phyloP scores from a whole-genome alignment of 1,140 invertebrate species.

The Caenorhabditis remanei region DNA sequence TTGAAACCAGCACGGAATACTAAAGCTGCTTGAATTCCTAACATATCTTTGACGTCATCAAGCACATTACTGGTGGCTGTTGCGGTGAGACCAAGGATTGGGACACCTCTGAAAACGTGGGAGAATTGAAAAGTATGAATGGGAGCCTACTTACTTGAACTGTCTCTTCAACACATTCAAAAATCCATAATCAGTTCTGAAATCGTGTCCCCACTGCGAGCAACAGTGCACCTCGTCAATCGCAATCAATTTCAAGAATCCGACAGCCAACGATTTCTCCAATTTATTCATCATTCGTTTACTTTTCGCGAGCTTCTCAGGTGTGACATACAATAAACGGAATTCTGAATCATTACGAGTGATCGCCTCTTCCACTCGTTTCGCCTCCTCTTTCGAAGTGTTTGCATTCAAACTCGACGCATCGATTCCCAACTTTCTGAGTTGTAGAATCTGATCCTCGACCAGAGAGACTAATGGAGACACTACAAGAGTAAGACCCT shows the following conservation, averaged over 20 bases:
- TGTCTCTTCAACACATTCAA: slow-evolving; percentile 87
- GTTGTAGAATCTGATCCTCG: slow-evolving; percentile 88
- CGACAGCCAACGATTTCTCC: slow-evolving; percentile 86
- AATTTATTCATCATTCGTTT: slow-evolving; percentile 89
- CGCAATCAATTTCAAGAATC: slow-evolving; percentile 84
- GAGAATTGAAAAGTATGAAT: slow-evolving; percentile 78
- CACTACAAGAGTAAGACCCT: slow-evolving; percentile 88
- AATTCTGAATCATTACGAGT: slow-evolving; percentile 76
- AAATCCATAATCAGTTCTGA: slow-evolving; percentile 89
- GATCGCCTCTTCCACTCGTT: slow-evolving; percentile 76
- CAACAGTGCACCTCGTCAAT: slow-evolving; percentile 96
- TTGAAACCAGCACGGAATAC: slow-evolving; percentile 90
- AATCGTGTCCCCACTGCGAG: slow-evolving; percentile 96
- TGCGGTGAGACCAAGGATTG: slow-evolving; percentile 90
- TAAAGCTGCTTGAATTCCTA: slow-evolving; percentile 81
- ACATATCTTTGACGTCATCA: slow-evolving; percentile 70
- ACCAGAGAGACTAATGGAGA: slow-evolving; percentile 92
- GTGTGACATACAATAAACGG: slow-evolving; percentile 91
- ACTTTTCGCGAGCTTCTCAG: slow-evolving; percentile 91
- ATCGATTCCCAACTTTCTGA: slow-evolving; percentile 83
- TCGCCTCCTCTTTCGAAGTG: slow-evolving; percentile 81
- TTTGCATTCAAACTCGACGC: slow-evolving; percentile 84
- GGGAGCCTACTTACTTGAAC: slow-evolving; percentile 81
- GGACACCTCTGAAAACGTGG: slow-evolving; percentile 81
- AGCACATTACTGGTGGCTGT: slow-evolving; percentile 89